phyloP scores from a whole-genome alignment of 1,140 invertebrate species.

The Zaprionus capensis region DNA sequence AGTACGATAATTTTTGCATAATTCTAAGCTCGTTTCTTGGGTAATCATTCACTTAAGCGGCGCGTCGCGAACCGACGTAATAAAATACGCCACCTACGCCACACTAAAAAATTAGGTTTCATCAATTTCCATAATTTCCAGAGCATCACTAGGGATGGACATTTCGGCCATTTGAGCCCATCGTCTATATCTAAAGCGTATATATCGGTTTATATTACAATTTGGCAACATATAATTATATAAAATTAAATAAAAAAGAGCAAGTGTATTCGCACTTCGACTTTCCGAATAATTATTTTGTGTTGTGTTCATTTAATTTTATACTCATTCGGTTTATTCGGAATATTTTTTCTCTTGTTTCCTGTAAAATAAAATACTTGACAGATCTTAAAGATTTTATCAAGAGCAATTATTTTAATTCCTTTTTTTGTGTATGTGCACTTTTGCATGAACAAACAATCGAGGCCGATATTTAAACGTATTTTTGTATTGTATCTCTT shows the following conservation, averaged over 20 bases:
- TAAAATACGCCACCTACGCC: conserved; percentile 49
- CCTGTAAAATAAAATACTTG: neutral
- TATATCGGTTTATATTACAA: neutral
- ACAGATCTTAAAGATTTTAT: neutral
- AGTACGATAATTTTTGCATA: conserved; percentile 59
- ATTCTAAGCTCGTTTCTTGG: conserved; percentile 57
- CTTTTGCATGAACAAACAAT: neutral
- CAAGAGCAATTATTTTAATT: neutral
- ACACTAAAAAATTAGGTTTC: conserved; percentile 54
- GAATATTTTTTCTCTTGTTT: neutral
- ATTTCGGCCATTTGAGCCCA: neutral
- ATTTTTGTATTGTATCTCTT: neutral
- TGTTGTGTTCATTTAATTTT: neutral
- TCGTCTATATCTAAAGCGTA: too few species aligned
- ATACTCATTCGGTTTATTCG: neutral
- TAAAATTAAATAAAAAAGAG: neutral
- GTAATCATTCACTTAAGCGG: conserved; percentile 76
- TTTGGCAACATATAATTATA: neutral
- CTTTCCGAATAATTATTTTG: neutral
- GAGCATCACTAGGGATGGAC: conserved; percentile 13
- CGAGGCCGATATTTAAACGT: neutral
- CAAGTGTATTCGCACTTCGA: neutral
- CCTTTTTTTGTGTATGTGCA: neutral
- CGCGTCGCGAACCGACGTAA: neutral
- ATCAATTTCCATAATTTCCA: conserved; percentile 55